These are phyloP conservation scores for Diuraphis noxia DNA, from an alignment of 1,140 invertebrate species.

Conservation along the genomic window DNA sequence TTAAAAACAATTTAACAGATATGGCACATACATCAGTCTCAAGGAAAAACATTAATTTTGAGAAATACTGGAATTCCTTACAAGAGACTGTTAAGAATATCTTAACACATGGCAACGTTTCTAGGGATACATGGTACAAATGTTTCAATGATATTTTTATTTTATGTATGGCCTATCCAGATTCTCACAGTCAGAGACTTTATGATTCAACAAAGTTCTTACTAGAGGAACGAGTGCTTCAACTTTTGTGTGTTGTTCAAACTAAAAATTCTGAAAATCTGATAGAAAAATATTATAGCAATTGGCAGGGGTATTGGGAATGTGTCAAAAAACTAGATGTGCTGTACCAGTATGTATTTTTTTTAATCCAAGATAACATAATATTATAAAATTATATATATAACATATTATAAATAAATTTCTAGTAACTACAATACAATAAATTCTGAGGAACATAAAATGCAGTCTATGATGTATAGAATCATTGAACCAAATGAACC, in stretches of 20 bases:
- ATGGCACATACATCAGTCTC: slow-evolving; percentile 80
- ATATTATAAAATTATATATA: neutral
- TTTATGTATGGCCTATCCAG: slow-evolving; percentile 87
- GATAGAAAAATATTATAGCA: slow-evolving; percentile 71
- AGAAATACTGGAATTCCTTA: slow-evolving; percentile 81
- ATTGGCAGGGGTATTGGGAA: slow-evolving; percentile 85
- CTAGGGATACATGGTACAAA: slow-evolving; percentile 83
- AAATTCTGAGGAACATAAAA: slow-evolving; percentile 86
- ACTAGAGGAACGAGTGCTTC: slow-evolving; percentile 79
- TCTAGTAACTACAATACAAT: slow-evolving; percentile 75
- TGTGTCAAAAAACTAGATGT: slow-evolving; percentile 84
- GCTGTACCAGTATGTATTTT: slow-evolving; percentile 74
- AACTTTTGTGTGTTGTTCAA: slow-evolving; percentile 67
- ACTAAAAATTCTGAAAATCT: slow-evolving; percentile 63
- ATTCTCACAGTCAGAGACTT: slow-evolving; percentile 80
- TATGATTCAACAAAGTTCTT: slow-evolving; percentile 85
- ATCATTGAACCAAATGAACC: slow-evolving; percentile 67
- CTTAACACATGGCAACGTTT: slow-evolving; percentile 82
- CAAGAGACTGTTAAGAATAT: slow-evolving; percentile 86
- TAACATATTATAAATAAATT: neutral
- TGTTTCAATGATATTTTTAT: slow-evolving; percentile 90
- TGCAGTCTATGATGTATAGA: slow-evolving; percentile 81
- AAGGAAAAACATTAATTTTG: slow-evolving; percentile 86
- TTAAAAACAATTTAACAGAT: neutral
- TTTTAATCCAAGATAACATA: neutral